Evolutionary conservation across 2,888 invertebrate species (phyloP).

Genomic region (Agelastica alni): DNA sequence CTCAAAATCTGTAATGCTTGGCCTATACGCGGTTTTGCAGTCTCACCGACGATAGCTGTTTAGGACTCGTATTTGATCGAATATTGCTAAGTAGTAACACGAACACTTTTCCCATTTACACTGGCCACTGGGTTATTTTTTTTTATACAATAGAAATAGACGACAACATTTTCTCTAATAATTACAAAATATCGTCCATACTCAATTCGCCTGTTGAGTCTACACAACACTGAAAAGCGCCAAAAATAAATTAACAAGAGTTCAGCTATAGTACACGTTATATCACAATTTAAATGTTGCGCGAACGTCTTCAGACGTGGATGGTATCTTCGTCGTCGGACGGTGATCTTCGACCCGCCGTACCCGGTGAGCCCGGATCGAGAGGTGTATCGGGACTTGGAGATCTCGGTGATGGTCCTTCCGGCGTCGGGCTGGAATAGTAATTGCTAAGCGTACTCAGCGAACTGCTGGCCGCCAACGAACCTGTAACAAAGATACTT

Average conservation of each 20-base stretch:
- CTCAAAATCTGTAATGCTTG: too few species aligned
- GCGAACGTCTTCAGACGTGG: constrained; percentile 58
- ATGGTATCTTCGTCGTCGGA: constrained; percentile 69
- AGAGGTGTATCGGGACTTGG: constrained; percentile 61
- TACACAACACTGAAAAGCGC: constrained; percentile 53
- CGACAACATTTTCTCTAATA: constrained; percentile 30
- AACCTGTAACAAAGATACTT: constrained; percentile 54
- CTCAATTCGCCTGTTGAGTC: constrained; percentile 26
- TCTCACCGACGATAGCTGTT: too few species aligned
- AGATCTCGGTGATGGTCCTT: constrained; percentile 59
- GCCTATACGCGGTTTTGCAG: too few species aligned
- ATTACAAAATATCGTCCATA: constrained; percentile 44
- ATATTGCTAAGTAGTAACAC: background rate
- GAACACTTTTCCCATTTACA: constrained; percentile 11
- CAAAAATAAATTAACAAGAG: constrained; percentile 50
- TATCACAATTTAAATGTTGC: constrained; percentile 49
- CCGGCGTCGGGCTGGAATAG: constrained; percentile 61
- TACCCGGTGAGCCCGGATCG: constrained; percentile 66
- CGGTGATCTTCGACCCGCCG: constrained; percentile 51
- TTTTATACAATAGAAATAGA: constrained; percentile 26
- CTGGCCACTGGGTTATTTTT: constrained; percentile 21
- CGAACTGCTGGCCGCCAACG: constrained; percentile 71
- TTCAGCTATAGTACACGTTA: constrained; percentile 49
- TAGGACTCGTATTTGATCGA: too few species aligned
- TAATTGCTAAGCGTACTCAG: constrained; percentile 62